phyloP scores from a whole-genome alignment of 2,888 invertebrate species.

The Elysia crispata region DNA sequence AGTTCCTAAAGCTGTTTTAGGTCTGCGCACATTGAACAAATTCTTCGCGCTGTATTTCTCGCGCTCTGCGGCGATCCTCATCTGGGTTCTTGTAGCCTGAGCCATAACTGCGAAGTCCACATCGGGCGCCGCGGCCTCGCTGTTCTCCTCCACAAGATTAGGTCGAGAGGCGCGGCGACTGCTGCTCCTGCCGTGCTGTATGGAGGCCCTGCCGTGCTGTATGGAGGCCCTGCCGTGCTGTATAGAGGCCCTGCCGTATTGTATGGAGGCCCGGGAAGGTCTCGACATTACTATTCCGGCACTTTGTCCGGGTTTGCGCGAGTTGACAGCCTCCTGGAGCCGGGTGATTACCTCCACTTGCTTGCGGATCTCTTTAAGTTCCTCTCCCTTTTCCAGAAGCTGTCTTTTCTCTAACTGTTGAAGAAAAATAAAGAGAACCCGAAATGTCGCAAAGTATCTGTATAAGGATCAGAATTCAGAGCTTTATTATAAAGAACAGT shows the following conservation, averaged over 20 bases:
- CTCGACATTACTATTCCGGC: neutral
- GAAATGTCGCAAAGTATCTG: neutral
- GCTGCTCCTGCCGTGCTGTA: neutral
- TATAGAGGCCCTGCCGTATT: neutral
- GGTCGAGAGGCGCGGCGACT: neutral
- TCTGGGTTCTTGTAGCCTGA: constrained; percentile 24
- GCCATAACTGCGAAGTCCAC: neutral
- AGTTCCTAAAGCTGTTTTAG: neutral
- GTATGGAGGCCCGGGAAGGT: neutral
- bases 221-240: neutral
- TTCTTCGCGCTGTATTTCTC: constrained; percentile 50
- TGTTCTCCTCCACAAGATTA: neutral
- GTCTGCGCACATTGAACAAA: constrained; percentile 46
- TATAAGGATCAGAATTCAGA: too few relatives aligned
- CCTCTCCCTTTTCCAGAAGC: constrained; percentile 42
- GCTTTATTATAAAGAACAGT: too few relatives aligned
- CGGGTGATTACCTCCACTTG: constrained; percentile 46
- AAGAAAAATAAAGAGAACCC: neutral
- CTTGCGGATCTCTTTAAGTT: constrained; percentile 39
- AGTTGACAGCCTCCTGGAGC: constrained; percentile 48
- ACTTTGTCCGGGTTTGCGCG: constrained; percentile 14
- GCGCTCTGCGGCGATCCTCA: constrained; percentile 44
- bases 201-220: neutral
- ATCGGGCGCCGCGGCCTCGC: neutral
- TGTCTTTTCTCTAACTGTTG: constrained; percentile 4